phyloP scores from a whole-genome alignment of 2,888 invertebrate species.

The Philopedon plagiatum region DNA sequence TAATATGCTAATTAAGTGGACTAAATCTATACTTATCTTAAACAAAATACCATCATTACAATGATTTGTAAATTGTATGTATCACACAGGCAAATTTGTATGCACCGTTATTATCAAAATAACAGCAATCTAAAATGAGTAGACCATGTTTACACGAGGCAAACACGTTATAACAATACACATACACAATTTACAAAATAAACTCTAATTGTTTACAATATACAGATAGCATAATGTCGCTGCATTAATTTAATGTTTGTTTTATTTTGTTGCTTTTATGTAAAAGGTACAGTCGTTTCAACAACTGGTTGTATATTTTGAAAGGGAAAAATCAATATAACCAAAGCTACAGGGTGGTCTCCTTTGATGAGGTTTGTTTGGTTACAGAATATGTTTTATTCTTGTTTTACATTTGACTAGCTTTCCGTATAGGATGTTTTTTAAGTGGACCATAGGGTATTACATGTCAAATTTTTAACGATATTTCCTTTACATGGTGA shows the following conservation, averaged over 20 bases:
- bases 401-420: no score
- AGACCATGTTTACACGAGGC: slow-evolving; percentile 46
- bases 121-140: slow-evolving; percentile 34
- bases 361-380: neutral
- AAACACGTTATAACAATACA: slow-evolving; percentile 50
- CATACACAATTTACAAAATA: slow-evolving; percentile 50
- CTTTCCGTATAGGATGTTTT: no score
- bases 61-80: slow-evolving; percentile 2
- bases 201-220: slow-evolving; percentile 51
- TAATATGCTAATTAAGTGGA: neutral
- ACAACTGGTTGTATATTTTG: slow-evolving; percentile 3
- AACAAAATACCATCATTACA: slow-evolving; percentile 1
- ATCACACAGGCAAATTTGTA: slow-evolving; percentile 11
- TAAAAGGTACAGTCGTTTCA: slow-evolving; percentile 24
- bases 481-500: no score
- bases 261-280: slow-evolving; percentile 39
- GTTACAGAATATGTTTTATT: neutral
- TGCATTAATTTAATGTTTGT: slow-evolving; percentile 51
- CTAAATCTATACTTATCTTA: slow-evolving; percentile 3
- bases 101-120: slow-evolving; percentile 16
- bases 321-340: neutral
- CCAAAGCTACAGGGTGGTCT: neutral
- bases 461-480: no score
- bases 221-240: slow-evolving; percentile 50
- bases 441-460: no score